Base-by-base conservation (phyloP, 2,888 invertebrate species). In the Drosophila mimica region DNA sequence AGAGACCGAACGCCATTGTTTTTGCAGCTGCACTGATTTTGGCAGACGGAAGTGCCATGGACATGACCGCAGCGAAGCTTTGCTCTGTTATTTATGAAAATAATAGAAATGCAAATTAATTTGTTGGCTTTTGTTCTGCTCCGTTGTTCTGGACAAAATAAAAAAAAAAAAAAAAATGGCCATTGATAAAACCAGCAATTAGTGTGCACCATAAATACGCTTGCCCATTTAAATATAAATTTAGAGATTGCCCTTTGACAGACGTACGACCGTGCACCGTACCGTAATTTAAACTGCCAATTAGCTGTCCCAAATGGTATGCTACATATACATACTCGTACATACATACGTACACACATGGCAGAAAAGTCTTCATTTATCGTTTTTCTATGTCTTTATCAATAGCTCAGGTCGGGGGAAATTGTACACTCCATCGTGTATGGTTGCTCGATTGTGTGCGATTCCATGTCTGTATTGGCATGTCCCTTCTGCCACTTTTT, bases 81-180 rank as follows among this genome's bases (percentile, higher is more conserved):
- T 62, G 56, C 61, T 77, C 80, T 86, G 82, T 86, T 86, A 86
- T 86, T 86, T 86, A 86, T 86, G 90, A 88, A 86, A 89, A 86
- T 85, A 88, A 89, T 89, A 85, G 85, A 88, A 85, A 86, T 86
- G 85, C 85, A 86, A 86, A 86, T 86, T 80, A 86, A 88, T 85
- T 80, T 81, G 67, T 58, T 81, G 71, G 70, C 77, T 74, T 81
- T 70, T 71, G 81, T 72, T 54, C 36, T 15, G 56, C 11, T n/a
- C 30, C 36, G 28, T 43, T 49, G 34, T 38, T 48, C 11, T n/a
- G 38, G 64, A 79, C 74, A 79, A 73, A 71, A 81, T n/a, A 83
- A 73, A 34, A 34, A 40, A 38, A 46, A 46, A 30, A 46, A 34
- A 34, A 40, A 38, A 46, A 46, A 30, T 49, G 38, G 56, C 67